These are phyloP conservation scores for Pionites leucogaster DNA, from an alignment of 2,113 vertebrate genomes.

Conservation along the genomic window DNA sequence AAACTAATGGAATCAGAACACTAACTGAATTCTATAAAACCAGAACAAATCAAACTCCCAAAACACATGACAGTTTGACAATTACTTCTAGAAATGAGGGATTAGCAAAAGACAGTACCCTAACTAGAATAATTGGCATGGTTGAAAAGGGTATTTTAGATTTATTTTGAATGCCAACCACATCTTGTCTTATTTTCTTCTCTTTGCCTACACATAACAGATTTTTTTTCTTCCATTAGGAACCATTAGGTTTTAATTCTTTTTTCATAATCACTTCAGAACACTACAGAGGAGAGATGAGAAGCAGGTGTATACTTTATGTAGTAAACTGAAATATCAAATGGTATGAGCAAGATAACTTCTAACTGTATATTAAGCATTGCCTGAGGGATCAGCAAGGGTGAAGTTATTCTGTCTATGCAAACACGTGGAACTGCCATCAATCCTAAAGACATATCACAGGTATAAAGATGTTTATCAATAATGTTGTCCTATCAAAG, in stretches of 20 bases:
- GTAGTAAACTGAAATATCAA: slow-evolving; percentile 20
- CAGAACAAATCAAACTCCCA: not conserved
- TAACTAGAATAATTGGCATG: not conserved
- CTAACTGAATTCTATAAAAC: not conserved
- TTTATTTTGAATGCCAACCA: not conserved
- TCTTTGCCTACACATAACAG: not conserved
- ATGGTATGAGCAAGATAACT: not conserved
- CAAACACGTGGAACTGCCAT: not conserved
- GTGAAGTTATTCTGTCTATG: slow-evolving; percentile 25
- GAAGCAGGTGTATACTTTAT: not conserved
- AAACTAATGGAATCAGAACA: not conserved
- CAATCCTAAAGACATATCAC: not conserved
- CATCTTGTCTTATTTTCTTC: not conserved
- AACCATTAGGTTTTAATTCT: not conserved
- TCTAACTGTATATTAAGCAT: slow-evolving; percentile 32
- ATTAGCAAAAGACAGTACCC: not conserved
- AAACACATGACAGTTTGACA: not conserved
- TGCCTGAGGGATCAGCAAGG: slow-evolving; percentile 25
- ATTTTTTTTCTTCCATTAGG: not conserved
- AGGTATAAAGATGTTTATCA: slow-evolving; percentile 20
- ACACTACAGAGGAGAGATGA: not conserved
- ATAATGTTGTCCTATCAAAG: not conserved
- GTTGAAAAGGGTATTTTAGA: not conserved
- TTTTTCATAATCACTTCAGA: not conserved
- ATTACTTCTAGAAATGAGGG: not conserved